Evolutionary conservation across 2,797 vertebrate species (phyloP).

Genomic region (Anniella stebbinsi): DNA sequence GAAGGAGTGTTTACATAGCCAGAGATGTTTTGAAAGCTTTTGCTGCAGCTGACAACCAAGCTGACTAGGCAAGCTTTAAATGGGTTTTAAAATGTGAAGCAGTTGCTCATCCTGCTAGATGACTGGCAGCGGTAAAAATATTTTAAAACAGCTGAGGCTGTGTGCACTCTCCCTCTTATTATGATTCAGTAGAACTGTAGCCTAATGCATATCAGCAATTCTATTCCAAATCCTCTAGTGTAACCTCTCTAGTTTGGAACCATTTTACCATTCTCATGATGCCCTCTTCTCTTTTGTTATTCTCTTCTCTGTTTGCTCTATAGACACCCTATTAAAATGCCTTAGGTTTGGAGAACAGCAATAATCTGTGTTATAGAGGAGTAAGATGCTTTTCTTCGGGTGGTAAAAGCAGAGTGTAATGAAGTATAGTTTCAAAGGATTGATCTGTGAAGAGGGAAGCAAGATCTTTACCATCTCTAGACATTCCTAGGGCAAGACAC

Average conservation of each 20-base stretch:
- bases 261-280: constrained; percentile 14
- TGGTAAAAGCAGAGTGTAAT: constrained; percentile 57
- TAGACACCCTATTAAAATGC: constrained; percentile 20
- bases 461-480: constrained; percentile 93
- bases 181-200: not conserved
- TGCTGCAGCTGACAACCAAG: not conserved
- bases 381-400: constrained; percentile 39
- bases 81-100: not conserved
- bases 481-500: constrained; percentile 99
- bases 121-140: not conserved
- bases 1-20: not conserved
- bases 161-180: not conserved
- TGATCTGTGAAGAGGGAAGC: constrained; percentile 58
- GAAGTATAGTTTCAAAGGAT: constrained; percentile 67
- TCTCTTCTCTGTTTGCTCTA: not conserved
- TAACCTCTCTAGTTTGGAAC: not conserved
- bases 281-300: constrained; percentile 26
- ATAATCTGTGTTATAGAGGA: constrained; percentile 33
- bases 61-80: not conserved
- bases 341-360: constrained; percentile 37
- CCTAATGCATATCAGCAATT: not conserved
- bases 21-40: not conserved
- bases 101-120: not conserved
- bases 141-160: not conserved
- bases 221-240: not conserved